Evolutionary conservation across 2,888 invertebrate species (phyloP).

Genomic region (Chloromyia formosa): DNA sequence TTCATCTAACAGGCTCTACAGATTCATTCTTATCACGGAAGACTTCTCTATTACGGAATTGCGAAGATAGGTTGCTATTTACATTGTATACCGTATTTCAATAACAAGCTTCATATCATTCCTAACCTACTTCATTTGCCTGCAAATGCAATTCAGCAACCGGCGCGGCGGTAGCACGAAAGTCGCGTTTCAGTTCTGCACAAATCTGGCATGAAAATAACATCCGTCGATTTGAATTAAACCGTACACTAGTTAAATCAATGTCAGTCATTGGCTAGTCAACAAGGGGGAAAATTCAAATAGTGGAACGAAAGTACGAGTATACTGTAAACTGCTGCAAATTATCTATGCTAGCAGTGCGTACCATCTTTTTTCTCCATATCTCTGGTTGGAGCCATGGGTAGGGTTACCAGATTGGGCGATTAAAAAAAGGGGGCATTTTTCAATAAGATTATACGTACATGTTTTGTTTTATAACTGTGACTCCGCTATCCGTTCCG

Average conservation of each 20-base stretch:
- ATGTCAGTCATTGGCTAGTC: background rate
- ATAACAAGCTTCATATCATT: background rate
- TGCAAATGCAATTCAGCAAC: too few species aligned
- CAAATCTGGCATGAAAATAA: background rate
- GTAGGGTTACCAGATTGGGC: too few species aligned
- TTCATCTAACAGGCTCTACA: too few species aligned
- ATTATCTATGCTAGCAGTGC: constrained; percentile 9
- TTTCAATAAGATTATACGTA: too few species aligned
- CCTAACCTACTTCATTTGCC: background rate
- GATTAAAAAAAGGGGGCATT: too few species aligned
- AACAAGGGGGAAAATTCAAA: background rate
- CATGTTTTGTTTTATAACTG: too few species aligned
- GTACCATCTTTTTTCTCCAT: too few species aligned
- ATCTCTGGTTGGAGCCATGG: too few species aligned
- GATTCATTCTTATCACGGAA: too few species aligned
- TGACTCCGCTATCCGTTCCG: too few species aligned
- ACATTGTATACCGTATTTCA: background rate
- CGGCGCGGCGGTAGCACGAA: background rate
- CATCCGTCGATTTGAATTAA: constrained; percentile 12
- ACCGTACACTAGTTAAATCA: constrained; percentile 16
- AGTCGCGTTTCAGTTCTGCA: background rate
- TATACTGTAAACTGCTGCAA: constrained; percentile 21
- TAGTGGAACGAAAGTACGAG: background rate
- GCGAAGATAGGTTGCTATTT: too few species aligned
- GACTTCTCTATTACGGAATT: too few species aligned